These are phyloP conservation scores for Drosophila tristis DNA, from an alignment of 1,140 invertebrate genomes.

Conservation along the genomic window DNA sequence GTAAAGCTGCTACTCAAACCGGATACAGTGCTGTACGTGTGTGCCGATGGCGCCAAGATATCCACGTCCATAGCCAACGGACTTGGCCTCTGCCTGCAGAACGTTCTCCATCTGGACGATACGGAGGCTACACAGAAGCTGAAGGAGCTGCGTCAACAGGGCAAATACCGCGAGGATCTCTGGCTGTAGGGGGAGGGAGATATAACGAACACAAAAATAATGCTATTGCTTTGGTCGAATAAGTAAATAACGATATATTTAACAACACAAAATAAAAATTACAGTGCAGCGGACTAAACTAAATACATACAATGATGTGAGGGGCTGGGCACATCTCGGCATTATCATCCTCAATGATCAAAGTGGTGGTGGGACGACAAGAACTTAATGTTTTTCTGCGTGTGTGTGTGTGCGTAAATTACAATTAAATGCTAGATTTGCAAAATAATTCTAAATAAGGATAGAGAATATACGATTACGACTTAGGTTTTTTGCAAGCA, in stretches of 20 bases:
- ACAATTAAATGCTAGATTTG: conserved; percentile 56
- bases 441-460: conserved; percentile 57
- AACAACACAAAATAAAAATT: conserved; percentile 82
- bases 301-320: conserved; percentile 74
- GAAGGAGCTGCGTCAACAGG: conserved; percentile 83
- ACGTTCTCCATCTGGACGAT: conserved; percentile 77
- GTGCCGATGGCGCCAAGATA: conserved; percentile 91
- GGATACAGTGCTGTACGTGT: conserved; percentile 88
- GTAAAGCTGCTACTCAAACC: conserved; percentile 86
- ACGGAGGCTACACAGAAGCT: conserved; percentile 83
- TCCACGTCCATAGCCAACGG: conserved; percentile 88
- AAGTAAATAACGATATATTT: conserved; percentile 83
- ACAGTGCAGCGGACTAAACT: conserved; percentile 74
- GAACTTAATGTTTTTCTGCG: conserved; percentile 44
- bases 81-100: conserved; percentile 86
- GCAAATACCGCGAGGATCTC: conserved; percentile 86
- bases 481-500: conserved; percentile 62
- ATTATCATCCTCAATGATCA: conserved; percentile 24
- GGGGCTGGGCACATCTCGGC: background rate
- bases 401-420: conserved; percentile 1
- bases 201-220: background rate
- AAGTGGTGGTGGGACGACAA: conserved; percentile 32
- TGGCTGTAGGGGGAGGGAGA: conserved; percentile 84
- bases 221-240: conserved; percentile 66
- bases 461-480: conserved; percentile 54